Evolutionary conservation across 2,888 invertebrate species (phyloP).

Genomic region (Athalia cordata): DNA sequence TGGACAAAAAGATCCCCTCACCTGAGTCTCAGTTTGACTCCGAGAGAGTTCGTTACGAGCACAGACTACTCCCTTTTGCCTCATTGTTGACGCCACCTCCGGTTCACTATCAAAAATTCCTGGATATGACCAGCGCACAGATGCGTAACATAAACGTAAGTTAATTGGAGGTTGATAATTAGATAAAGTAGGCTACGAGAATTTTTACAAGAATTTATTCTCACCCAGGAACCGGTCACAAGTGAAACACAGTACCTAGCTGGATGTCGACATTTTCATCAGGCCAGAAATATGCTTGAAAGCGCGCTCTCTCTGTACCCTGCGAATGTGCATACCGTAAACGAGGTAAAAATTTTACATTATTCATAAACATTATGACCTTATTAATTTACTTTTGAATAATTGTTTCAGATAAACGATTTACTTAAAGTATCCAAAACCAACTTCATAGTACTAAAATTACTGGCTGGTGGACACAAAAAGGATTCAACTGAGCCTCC

Average conservation of each 20-base stretch:
- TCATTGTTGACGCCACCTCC: slow-evolving; percentile 92
- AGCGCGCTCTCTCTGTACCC: slow-evolving; percentile 87
- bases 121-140: slow-evolving; percentile 82
- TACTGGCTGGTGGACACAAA: slow-evolving; percentile 94
- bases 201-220: not conserved
- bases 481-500: slow-evolving; percentile 89
- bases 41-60: slow-evolving; percentile 95
- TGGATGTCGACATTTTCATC: slow-evolving; percentile 94
- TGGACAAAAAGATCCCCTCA: slow-evolving; percentile 89
- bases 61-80: slow-evolving; percentile 93
- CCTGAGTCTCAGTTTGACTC: slow-evolving; percentile 94
- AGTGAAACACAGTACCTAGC: slow-evolving; percentile 79
- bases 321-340: slow-evolving; percentile 72
- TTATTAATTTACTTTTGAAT: slow-evolving; percentile 48
- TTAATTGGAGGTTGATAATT: slow-evolving; percentile 26
- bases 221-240: slow-evolving; percentile 63
- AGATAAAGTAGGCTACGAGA: not conserved
- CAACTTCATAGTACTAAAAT: slow-evolving; percentile 95
- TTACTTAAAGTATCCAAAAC: slow-evolving; percentile 94
- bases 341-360: slow-evolving; percentile 63
- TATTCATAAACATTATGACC: not conserved
- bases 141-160: slow-evolving; percentile 68
- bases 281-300: slow-evolving; percentile 90
- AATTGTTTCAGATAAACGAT: slow-evolving; percentile 81
- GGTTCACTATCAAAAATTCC: slow-evolving; percentile 92